Evolutionary conservation across 2,888 invertebrate species (phyloP), one percentile per base, ranked within the genome.

Genomic region (Tridacna crocea): DNA sequence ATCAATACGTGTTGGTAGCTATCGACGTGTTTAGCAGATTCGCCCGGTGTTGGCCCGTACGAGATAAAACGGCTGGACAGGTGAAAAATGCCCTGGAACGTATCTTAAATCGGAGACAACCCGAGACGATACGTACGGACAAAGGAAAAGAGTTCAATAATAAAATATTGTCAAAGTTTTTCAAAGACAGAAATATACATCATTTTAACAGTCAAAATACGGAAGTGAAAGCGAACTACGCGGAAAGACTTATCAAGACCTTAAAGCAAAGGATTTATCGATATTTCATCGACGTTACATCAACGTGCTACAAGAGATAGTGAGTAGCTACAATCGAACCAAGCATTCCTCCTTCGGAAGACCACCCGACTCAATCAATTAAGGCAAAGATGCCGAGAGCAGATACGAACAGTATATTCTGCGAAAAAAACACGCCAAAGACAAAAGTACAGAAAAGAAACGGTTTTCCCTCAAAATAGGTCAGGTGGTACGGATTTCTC

Each of bases 321-420:
- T 82, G 0, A 36, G 47, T 12, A 82, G 82, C 22, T 82, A 82
- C 72, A 82, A 82, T 46, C 63, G 72, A 22, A 82, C 82, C 8
- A 58, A n/a, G 15, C 82, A 82, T 72, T 55, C 68, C n/a, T 75
- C 61, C 63, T 46, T 79, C 22, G 79, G 75, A 24, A 58, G 61
- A 68, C 27, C 61, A 27, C 79, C 79, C 2, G 70, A n/a, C 6
- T 79, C 79, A 68, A 70, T 79, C 26, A 26, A 61, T 13, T 19
- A 79, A 13, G n/a, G 58, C 11, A 79, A 66, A 55, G 79, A 79
- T 17, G 19, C n/a, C 19, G 75, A 79, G 70, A 70, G 68, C 60
- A 36, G 74, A 48, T 63, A 63, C 27, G 51, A 75, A 58, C 79
- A 79, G 47, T 79, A 79, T 46, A 36, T 79, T 15, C 13, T 72